phyloP scores from a whole-genome alignment of 2,888 invertebrate species.

The Campoletis raptor region DNA sequence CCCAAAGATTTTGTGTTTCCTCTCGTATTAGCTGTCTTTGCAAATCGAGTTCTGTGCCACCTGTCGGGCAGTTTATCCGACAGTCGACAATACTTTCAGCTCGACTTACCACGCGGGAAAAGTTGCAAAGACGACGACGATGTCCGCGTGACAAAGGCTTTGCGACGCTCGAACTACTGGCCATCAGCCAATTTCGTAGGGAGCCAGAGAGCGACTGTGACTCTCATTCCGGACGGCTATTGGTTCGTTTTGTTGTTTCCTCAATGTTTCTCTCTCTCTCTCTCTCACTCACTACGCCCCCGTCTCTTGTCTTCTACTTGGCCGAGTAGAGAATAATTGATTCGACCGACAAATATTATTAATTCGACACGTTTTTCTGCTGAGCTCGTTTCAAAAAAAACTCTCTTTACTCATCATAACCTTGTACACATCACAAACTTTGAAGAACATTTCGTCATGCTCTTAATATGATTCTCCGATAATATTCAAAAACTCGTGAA shows the following conservation, averaged over 20 bases:
- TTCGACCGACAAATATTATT: neutral
- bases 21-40: constrained; percentile 39
- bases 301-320: neutral
- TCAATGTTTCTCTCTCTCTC: neutral
- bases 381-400: neutral
- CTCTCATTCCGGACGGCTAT: constrained; percentile 33
- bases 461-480: no score
- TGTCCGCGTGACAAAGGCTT: constrained; percentile 60
- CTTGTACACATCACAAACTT: neutral
- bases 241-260: constrained; percentile 7
- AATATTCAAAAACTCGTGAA: no score
- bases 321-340: neutral
- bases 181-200: constrained; percentile 68
- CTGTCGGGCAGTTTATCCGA: constrained; percentile 76
- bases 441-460: no score
- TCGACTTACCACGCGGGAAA: constrained; percentile 71
- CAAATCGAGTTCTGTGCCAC: constrained; percentile 71
- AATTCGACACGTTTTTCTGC: neutral
- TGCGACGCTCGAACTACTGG: constrained; percentile 66
- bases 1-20: neutral
- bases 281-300: neutral
- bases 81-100: constrained; percentile 74
- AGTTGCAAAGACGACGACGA: constrained; percentile 41
- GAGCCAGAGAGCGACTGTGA: constrained; percentile 35
- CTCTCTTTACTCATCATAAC: neutral